Percentiles rank a stretch among this genome's conserved stretches.
phyloP scores from a whole-genome alignment of 2,113 vertebrate genomes.

The Colaptes auratus region DNA sequence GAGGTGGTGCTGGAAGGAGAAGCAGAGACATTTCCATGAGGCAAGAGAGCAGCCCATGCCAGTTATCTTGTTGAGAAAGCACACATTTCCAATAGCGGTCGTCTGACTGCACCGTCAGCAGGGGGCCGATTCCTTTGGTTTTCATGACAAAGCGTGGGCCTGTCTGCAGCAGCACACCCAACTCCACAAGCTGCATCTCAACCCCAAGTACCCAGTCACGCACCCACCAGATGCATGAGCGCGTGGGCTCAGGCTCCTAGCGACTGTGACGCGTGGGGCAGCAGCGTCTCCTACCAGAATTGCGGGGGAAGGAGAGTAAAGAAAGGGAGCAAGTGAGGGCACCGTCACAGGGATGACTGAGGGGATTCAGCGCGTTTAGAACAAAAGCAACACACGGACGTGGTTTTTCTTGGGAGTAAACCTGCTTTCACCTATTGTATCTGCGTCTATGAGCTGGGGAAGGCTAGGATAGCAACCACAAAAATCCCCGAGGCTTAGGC shows the following conservation, averaged over 20 bases:
- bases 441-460: background rate
- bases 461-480: background rate
- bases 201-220: background rate
- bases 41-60: background rate
- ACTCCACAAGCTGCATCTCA: background rate
- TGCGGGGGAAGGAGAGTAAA: background rate
- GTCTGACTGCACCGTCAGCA: background rate
- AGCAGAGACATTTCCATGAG: slow-evolving; percentile 13
- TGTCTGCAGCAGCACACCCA: background rate
- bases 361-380: background rate
- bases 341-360: background rate
- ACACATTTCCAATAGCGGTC: background rate
- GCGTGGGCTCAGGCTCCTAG: background rate
- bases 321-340: background rate
- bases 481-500: background rate
- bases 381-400: background rate
- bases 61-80: background rate
- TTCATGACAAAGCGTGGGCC: background rate
- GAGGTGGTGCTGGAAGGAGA: slow-evolving; percentile 90
- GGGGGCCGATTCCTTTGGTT: background rate
- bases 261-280: fast-evolving
- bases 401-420: background rate
- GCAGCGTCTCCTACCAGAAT: background rate
- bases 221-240: fast-evolving
- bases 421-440: background rate